These are phyloP conservation scores for Malaclemys terrapin DNA, from an alignment of 2,113 vertebrate genomes.

Conservation along the genomic window DNA sequence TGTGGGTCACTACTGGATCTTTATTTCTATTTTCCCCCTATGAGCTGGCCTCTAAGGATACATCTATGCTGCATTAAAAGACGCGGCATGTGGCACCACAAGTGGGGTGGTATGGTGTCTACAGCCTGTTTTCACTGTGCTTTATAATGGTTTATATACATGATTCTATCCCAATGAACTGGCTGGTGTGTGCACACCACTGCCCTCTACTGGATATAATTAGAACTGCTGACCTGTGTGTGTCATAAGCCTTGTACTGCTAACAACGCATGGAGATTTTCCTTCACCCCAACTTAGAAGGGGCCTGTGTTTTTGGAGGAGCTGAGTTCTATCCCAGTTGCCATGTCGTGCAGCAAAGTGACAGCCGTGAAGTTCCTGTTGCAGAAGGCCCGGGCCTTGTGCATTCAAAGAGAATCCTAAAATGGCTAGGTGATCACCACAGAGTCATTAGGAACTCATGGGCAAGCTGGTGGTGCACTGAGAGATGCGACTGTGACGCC, in stretches of 20 bases:
- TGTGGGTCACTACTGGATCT: too few species aligned
- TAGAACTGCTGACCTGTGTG: background rate
- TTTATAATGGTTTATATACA: background rate
- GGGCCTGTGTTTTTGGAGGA: background rate
- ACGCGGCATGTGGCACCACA: too few species aligned
- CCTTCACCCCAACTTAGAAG: background rate
- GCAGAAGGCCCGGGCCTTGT: background rate
- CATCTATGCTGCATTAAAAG: too few species aligned
- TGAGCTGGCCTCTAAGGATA: too few species aligned
- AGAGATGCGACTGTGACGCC: background rate
- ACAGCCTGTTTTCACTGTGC: background rate
- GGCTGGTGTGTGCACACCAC: background rate
- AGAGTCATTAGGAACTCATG: background rate
- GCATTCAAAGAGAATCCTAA: background rate
- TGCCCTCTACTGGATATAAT: background rate
- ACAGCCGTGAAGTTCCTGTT: background rate
- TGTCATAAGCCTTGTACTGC: background rate
- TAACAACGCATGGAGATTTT: background rate
- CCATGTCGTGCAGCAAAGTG: background rate
- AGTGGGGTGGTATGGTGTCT: background rate
- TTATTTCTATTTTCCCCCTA: too few species aligned
- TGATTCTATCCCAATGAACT: background rate
- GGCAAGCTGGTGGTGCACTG: background rate
- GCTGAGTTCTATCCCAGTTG: background rate
- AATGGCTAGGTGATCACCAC: background rate